Conservation (phyloP, 1,140 invertebrate species). For the Coptotermes formosanus region DNA sequence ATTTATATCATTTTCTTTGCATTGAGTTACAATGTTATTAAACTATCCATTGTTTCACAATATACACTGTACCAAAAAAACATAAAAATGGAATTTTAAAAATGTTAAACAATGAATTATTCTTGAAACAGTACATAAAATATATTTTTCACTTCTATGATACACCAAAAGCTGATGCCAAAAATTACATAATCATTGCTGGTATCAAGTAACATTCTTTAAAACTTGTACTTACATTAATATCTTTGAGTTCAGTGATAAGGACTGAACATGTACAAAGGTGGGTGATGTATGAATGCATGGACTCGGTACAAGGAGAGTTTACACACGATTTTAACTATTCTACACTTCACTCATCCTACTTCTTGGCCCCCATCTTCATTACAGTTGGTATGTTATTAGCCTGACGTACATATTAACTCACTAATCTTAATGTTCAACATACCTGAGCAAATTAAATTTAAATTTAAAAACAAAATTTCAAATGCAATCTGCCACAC, state of each 20-base stretch:
- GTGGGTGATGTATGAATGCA: conserved; percentile 15
- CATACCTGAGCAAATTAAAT: conserved; percentile 13
- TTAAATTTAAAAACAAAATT: not conserved
- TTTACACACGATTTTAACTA: not conserved
- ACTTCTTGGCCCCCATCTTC: not conserved
- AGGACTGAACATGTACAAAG: conserved; percentile 4
- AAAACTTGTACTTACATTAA: conserved; percentile 6
- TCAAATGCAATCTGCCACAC: not conserved
- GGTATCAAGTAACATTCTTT: not conserved
- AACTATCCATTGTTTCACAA: conserved; percentile 3
- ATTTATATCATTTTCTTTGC: conserved; percentile 10
- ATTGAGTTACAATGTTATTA: not conserved
- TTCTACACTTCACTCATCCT: not conserved
- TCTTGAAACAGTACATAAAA: not conserved
- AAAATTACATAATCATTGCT: not conserved
- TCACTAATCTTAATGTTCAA: not conserved
- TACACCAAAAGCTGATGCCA: not conserved
- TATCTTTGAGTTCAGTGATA: not conserved
- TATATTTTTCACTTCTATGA: not conserved
- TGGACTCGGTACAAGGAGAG: not conserved
- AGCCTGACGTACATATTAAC: not conserved
- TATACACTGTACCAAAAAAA: conserved; percentile 17
- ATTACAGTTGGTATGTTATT: not conserved
- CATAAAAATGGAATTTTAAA: not conserved
- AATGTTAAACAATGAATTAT: not conserved